A percentile compares a stretch with the other conserved stretches of the same genome.
Evolutionary conservation across 1,140 invertebrate species (phyloP).

Genomic region (Gonioctena quinquepunctata): DNA sequence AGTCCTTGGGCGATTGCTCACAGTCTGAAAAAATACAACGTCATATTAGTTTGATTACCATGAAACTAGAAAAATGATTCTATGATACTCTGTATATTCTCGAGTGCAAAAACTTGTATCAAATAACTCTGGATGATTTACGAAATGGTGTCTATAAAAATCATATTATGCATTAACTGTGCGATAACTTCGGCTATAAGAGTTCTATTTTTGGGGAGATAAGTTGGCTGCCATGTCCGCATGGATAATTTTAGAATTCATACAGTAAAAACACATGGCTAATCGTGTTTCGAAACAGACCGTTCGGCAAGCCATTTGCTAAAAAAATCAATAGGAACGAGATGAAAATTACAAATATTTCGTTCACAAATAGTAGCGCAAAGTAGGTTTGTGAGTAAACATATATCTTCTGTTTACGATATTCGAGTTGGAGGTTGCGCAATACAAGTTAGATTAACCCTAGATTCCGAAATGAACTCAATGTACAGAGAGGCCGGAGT

Average conservation of each 20-base stretch:
- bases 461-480: no score
- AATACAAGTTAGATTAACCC: no score
- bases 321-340: background rate
- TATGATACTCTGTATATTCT: no score
- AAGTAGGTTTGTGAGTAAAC: no score
- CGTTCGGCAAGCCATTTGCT: background rate
- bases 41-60: no score
- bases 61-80: no score
- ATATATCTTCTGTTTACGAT: no score
- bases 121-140: background rate
- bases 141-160: background rate
- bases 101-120: no score
- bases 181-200: background rate
- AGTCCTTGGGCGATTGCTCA: constrained; percentile 44
- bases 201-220: background rate
- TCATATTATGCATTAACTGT: background rate
- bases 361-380: no score
- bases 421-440: no score
- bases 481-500: no score
- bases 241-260: background rate
- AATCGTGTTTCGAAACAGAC: background rate
- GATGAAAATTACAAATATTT: no score
- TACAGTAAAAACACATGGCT: background rate
- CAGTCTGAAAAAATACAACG: constrained; percentile 47
- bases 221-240: background rate